Evolutionary conservation across 2,113 vertebrate species (phyloP), one percentile per base, ranked within the genome.

Genomic region (western clawed frog (Xenopus tropicalis)): DNA sequence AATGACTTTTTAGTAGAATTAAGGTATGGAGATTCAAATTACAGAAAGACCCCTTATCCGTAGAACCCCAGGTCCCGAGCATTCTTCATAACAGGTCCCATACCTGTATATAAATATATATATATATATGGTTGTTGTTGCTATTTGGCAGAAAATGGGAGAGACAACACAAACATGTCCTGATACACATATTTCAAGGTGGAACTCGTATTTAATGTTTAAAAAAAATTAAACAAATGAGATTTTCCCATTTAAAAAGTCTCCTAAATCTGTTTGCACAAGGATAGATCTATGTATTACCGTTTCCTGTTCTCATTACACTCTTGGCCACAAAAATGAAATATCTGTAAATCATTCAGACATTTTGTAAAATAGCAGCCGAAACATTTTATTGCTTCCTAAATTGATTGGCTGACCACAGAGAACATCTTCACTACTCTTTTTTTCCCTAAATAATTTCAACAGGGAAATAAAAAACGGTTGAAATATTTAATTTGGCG

Each of bases 241-340:
- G 16, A 4, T 57, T 24, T 52, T 23, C 51, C n/a, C 37, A 37
- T 59, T 48, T 37, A 14, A 23, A n/a, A 19, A 74, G 42, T 24
- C 65, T 69, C 73, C 61, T 69, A 69, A 69, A 63, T 69, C 58
- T 52, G 17, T 24, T 23, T 63, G n/a, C 59, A 44, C 22, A 51
- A 44, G 44, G 59, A 76, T 21, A 22, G 73, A 69, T 69, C 44
- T 42, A 54, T 54, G 23, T 44, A 68, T 56, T 52, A 68, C 42
- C 58, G 37, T 76, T 74, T 74, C 73, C 66, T 76, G 67, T 76
- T 63, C 73, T 69, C 57, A 69, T 76, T 76, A 76, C 42, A 69
- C 52, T 63, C 66, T 69, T 76, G 73, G 73, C 73, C 66, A 68
- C 58, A 63, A 69, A 61, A 69, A 21, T 63, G 46, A 69, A 69